Evolutionary conservation across 1,140 invertebrate species (phyloP).

Genomic region (Bombus sylvicola): DNA sequence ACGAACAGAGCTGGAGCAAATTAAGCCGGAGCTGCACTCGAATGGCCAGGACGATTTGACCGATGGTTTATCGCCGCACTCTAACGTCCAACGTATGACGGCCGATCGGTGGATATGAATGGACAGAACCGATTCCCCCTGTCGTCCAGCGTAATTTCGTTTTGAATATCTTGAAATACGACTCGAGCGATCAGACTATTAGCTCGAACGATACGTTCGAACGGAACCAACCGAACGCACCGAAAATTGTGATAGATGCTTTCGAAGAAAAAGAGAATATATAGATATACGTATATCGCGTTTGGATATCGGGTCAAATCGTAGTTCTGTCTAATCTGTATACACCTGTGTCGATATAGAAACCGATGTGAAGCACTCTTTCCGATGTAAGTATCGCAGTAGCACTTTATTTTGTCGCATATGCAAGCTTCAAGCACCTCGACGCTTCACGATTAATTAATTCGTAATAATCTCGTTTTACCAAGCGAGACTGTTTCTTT

Average conservation of each 20-base stretch:
- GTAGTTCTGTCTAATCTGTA: slow-evolving; percentile 49
- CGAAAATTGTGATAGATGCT: neutral
- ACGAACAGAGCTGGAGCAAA: slow-evolving; percentile 50
- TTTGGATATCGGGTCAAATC: neutral
- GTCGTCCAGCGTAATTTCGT: neutral
- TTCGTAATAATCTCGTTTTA: neutral
- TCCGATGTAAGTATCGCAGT: slow-evolving; percentile 71
- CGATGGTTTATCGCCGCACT: slow-evolving; percentile 47
- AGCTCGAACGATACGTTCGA: neutral
- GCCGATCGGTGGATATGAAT: slow-evolving; percentile 47
- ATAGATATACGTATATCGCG: neutral
- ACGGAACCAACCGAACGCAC: too few relatives aligned
- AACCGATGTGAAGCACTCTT: slow-evolving; percentile 68
- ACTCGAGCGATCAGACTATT: neutral
- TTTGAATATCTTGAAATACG: neutral
- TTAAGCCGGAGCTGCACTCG: slow-evolving; percentile 51
- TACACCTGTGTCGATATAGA: slow-evolving; percentile 61
- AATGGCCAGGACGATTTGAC: slow-evolving; percentile 52
- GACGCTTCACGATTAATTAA: slow-evolving; percentile 44
- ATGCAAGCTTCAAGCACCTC: slow-evolving; percentile 62
- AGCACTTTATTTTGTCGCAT: slow-evolving; percentile 69
- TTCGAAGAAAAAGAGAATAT: neutral
- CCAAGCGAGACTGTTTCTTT: neutral
- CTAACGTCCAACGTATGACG: slow-evolving; percentile 47
- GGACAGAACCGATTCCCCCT: neutral